Conservation (phyloP, 2,113 vertebrate species). For the Gavia stellata region DNA sequence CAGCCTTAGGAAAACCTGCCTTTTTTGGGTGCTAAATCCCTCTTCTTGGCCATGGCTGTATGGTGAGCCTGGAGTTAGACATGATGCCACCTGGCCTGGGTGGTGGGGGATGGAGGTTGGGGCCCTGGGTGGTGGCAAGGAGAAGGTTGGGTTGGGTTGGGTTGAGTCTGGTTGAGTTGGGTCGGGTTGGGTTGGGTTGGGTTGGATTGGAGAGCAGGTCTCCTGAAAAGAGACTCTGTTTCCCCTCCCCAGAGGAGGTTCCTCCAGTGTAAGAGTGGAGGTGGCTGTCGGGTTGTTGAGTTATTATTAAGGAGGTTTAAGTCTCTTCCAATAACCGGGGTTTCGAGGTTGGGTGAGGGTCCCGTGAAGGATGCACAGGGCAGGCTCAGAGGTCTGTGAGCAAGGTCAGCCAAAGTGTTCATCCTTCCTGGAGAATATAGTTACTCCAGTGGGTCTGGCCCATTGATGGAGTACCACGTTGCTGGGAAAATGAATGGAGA, state of each 20-base stretch:
- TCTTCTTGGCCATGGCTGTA: background rate
- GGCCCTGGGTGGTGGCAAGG: background rate
- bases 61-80: background rate
- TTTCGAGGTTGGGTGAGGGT: background rate
- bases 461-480: background rate
- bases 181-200: background rate
- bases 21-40: background rate
- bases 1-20: background rate
- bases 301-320: background rate
- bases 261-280: background rate
- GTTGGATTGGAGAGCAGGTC: background rate
- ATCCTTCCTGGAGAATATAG: background rate
- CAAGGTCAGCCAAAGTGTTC: background rate
- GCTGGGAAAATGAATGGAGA: background rate
- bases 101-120: rapidly evolving
- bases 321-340: background rate
- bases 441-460: background rate
- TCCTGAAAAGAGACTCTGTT: background rate
- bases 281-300: background rate
- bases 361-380: background rate
- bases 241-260: background rate
- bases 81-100: background rate
- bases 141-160: background rate
- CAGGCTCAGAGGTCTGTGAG: background rate
- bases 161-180: background rate